phyloP scores from a whole-genome alignment of 1,140 invertebrate species.

The Dufourea novaeangliae region DNA sequence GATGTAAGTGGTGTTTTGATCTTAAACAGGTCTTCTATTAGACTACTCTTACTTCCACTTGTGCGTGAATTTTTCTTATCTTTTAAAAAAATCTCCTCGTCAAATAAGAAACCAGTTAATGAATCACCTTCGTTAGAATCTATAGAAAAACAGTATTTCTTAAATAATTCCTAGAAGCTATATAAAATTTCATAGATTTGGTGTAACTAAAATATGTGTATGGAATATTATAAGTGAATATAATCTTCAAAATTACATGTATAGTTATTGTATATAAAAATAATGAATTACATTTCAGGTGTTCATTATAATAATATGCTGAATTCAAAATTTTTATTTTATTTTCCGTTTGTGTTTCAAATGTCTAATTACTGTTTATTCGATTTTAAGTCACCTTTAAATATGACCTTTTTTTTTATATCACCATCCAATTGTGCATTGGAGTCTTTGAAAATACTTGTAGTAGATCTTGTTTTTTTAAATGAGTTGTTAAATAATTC shows the following conservation, averaged over 20 bases:
- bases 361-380: background rate
- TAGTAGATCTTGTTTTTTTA: conserved; percentile 36
- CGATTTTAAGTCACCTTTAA: conserved; percentile 60
- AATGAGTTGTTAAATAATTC: conserved; percentile 34
- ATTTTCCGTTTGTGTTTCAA: conserved; percentile 4
- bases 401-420: conserved; percentile 65
- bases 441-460: conserved; percentile 22
- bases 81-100: conserved; percentile 60
- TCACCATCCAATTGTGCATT: conserved; percentile 15
- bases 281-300: background rate
- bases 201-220: background rate
- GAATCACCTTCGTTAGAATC: conserved; percentile 66
- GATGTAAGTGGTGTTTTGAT: conserved; percentile 48
- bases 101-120: conserved; percentile 63
- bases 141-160: conserved; percentile 22
- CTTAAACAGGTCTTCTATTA: conserved; percentile 67
- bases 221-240: background rate
- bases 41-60: conserved; percentile 48
- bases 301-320: background rate
- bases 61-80: conserved; percentile 44
- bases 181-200: background rate
- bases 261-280: background rate
- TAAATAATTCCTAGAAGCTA: background rate
- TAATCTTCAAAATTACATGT: background rate
- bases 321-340: conserved; percentile 1